These are phyloP conservation scores for Nephila pilipes DNA, from an alignment of 1,140 invertebrate species.

Conservation along the genomic window DNA sequence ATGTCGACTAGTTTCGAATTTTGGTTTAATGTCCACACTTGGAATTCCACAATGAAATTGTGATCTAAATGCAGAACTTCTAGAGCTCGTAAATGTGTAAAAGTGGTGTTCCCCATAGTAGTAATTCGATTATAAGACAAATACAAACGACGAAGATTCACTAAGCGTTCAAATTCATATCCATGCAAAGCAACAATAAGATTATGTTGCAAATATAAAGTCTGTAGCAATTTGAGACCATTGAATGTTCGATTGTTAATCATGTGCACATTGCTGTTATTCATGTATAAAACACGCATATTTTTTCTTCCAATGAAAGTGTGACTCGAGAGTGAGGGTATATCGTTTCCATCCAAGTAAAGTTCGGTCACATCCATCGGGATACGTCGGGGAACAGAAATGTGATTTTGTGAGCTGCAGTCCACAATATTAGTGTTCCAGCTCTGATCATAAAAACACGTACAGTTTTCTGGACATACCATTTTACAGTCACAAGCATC, in stretches of 20 bases:
- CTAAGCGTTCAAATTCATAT: conserved; percentile 94
- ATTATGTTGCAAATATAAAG: conserved; percentile 93
- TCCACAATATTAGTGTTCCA: conserved; percentile 96
- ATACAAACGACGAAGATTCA: conserved; percentile 90
- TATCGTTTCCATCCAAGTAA: conserved; percentile 94
- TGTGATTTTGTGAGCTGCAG: conserved; percentile 84
- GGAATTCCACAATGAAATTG: conserved; percentile 90
- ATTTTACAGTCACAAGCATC: conserved; percentile 97
- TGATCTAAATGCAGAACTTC: conserved; percentile 91
- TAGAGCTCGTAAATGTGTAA: conserved; percentile 88
- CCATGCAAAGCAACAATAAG: conserved; percentile 89
- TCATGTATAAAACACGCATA: conserved; percentile 91
- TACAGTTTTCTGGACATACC: conserved; percentile 94
- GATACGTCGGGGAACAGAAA: conserved; percentile 89
- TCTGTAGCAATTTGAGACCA: conserved; percentile 90
- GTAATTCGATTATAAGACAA: conserved; percentile 92
- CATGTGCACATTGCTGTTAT: conserved; percentile 90
- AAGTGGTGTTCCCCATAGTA: conserved; percentile 90
- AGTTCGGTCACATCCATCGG: conserved; percentile 97
- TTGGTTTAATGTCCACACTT: conserved; percentile 90
- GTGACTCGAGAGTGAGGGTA: conserved; percentile 91
- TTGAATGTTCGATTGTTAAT: conserved; percentile 97
- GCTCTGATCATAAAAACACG: conserved; percentile 92
- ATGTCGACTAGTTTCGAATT: conserved; percentile 86
- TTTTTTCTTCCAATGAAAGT: conserved; percentile 96